Evolutionary conservation across 2,113 vertebrate species (phyloP), one percentile per base, ranked within the genome.

Genomic region (Corvus hawaiiensis): DNA sequence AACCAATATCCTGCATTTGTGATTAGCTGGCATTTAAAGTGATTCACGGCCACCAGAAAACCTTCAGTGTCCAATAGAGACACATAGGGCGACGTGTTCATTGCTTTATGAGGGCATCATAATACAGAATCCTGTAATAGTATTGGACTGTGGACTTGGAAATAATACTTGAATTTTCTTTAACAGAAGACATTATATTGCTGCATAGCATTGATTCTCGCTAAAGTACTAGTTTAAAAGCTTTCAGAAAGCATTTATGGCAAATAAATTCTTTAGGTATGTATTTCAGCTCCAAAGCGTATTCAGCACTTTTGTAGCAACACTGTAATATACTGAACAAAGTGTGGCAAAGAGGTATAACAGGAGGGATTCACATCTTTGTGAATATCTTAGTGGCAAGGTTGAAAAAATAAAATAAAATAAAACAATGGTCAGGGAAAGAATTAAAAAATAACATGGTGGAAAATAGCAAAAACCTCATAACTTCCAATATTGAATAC

Each of bases 21-120:
- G 26, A 76, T 16, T 9, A 86, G 10, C 4, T 48, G 62, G 10
- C 35, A 35, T 64, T 71, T 58, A 1, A 56, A 55, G 49, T 22
- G 44, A 80, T 12, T 61, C 27, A 19, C 3, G 7, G 28, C 17
- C 17, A 33, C 32, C 28, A 68, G 41, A 72, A 69, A 27, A 46
- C 30, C 30, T 41, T 72, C 56, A 58, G 24, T 10, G 32, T 83
- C 30, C 44, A 33, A 17, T 0, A 76, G 23, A 58, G 10, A 76
- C 17, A 3, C 39, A 24, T 3, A 10, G 6, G 11, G 12, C 7
- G 5, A 28, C 0, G 6, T 54, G 11, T 26, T 51, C 8, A 24
- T 23, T 63, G 19, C 6, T 59, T 41, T 43, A 28, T 39, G 26
- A 87, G 19, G 8, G 8, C 14, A 55, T 18, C 24, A 39, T 10